Percentiles rank a stretch among this genome's conserved stretches.
These are phyloP conservation scores for Eriocheir sinensis DNA, from an alignment of 1,140 invertebrate genomes.

Conservation along the genomic window DNA sequence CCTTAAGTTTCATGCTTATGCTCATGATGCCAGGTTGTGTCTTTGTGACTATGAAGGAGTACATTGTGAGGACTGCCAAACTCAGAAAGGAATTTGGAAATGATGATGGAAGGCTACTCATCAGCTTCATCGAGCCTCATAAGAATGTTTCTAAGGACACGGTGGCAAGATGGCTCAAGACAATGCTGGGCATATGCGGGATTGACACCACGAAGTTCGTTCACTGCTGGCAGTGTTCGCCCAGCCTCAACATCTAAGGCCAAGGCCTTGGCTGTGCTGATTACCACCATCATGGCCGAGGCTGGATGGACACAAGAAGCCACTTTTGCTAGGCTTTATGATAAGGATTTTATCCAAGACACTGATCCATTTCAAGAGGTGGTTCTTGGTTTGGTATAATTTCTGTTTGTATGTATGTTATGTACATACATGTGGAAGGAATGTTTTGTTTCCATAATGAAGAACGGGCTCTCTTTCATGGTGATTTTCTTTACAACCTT, in stretches of 20 bases:
- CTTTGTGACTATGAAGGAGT: conserved; percentile 9
- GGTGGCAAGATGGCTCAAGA: conserved; percentile 34
- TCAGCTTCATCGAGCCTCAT: conserved; percentile 41
- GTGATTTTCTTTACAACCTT: no score
- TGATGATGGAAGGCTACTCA: not conserved
- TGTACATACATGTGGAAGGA: not conserved
- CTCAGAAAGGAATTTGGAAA: not conserved
- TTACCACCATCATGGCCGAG: conserved; percentile 32
- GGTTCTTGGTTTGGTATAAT: not conserved
- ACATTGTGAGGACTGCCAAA: not conserved
- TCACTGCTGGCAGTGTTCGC: conserved; percentile 32
- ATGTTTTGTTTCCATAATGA: not conserved
- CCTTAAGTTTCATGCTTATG: not conserved
- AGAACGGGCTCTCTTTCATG: no score
- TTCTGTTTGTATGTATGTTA: not conserved
- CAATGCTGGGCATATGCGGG: conserved; percentile 29
- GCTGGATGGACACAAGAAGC: conserved; percentile 26
- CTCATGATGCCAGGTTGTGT: not conserved
- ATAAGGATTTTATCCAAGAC: conserved; percentile 28
- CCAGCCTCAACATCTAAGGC: conserved; percentile 21
- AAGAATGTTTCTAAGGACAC: conserved; percentile 44
- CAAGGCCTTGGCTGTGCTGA: not conserved
- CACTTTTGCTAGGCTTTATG: conserved; percentile 40
- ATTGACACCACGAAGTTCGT: conserved; percentile 33
- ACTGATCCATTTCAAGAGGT: conserved; percentile 42